Evolutionary conservation across 2,888 invertebrate species (phyloP), one percentile per base, ranked within the genome.

Genomic region (Andrena trimmerana): DNA sequence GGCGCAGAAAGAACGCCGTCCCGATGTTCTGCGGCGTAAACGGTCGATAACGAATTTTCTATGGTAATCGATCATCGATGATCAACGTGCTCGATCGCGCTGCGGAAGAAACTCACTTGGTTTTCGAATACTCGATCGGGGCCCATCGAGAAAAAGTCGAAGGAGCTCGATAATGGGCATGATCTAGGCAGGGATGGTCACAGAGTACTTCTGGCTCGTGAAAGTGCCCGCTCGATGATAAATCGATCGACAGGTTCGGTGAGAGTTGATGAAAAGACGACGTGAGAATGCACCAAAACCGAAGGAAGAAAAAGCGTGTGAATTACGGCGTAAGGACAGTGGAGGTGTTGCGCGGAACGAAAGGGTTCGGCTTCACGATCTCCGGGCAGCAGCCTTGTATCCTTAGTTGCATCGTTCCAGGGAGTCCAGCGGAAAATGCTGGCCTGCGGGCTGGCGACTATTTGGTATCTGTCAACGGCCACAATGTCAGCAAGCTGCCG

Each of bases 361-460:
- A 97, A 90, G 99, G 99, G 8, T 99, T 98, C 93, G 99, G 99
- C n/a, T 99, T 99, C 93, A 99, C 99, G 29, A 99, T 99, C 92
- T 98, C 99, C 1, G 99, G 99, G 2, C 99, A 99, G 94, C 97
- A 98, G 92, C 99, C 99, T 0, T 99, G 99, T 93, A 97, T 99
- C 84, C 95, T 99, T 78, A 98, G 98, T 70, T 98, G 98, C 90
- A 99, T 99, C 90, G 98, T 98, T 0, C 95, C 96, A 65, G 97
- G 97, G 88, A 98, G 97, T 80, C 98, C 99, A 2, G 99, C 99
- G 0, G 98, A 98, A 91, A 95, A 96, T 82, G 98, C 98, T 36
- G 99, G 99, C 0, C 95, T 99, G 27, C 96, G 98, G 33, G 97
- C 98, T 50, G 99, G 99, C 0, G 99, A 99, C 92, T 98, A 98